These are phyloP conservation scores for Dipodomys merriami DNA, from an alignment of 2,113 vertebrate genomes.

Conservation along the genomic window DNA sequence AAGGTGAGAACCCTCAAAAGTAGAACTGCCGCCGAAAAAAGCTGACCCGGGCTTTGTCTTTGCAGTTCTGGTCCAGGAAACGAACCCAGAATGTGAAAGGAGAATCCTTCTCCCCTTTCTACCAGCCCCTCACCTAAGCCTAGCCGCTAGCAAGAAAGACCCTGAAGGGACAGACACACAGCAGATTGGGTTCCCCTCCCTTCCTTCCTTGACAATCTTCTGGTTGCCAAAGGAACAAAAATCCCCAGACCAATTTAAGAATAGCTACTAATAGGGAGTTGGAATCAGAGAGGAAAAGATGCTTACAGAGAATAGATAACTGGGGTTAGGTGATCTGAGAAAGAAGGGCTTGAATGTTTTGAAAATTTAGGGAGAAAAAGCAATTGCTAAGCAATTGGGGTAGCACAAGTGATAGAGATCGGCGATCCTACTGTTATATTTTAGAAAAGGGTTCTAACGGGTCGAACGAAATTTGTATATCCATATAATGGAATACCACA, in stretches of 20 bases:
- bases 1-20: background rate
- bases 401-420: background rate
- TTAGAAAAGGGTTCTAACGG: background rate
- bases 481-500: background rate
- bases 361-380: slow-evolving; percentile 13
- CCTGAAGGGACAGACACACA: background rate
- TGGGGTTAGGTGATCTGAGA: background rate
- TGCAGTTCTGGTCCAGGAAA: slow-evolving; percentile 9
- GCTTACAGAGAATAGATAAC: background rate
- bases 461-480: background rate
- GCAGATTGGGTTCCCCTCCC: background rate
- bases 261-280: background rate
- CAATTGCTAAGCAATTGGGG: background rate
- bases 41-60: background rate
- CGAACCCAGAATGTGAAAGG: background rate
- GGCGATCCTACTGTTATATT: background rate
- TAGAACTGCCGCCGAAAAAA: background rate
- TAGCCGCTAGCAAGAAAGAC: background rate
- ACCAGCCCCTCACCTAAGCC: background rate
- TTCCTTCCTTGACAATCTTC: background rate
- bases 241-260: background rate
- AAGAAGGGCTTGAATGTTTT: background rate
- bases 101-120: background rate
- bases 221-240: slow-evolving; percentile 20
- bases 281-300: background rate